phyloP scores from a whole-genome alignment of 2,113 vertebrate genomes.

The Herpetotheres cachinnans region DNA sequence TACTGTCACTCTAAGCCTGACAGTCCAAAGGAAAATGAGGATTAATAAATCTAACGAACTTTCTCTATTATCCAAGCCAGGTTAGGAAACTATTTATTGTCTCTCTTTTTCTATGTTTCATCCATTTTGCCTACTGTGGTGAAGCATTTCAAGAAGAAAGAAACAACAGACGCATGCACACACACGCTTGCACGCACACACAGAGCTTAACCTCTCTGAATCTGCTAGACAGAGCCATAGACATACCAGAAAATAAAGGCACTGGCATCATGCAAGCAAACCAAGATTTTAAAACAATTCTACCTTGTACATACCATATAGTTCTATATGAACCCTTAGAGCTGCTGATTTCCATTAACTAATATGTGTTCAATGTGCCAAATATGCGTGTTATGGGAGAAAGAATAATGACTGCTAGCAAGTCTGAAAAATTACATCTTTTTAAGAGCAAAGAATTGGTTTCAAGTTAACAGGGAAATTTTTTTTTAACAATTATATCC shows the following conservation, averaged over 20 bases:
- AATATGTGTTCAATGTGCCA: background rate
- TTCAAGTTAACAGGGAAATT: background rate
- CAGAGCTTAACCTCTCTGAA: constrained; percentile 26
- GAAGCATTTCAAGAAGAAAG: constrained; percentile 58
- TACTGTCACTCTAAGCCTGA: constrained; percentile 77
- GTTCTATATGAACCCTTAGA: background rate
- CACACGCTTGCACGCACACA: constrained; percentile 35
- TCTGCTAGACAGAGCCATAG: background rate
- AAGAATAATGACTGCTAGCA: background rate
- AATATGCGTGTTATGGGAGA: background rate
- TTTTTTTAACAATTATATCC: background rate
- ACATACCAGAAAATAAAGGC: background rate
- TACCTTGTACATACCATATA: fast-evolving
- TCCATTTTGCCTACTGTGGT: constrained; percentile 56
- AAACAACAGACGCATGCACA: constrained; percentile 24
- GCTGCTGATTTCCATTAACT: background rate
- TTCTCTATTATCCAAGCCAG: constrained; percentile 69
- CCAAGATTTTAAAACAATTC: background rate
- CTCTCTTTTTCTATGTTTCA: constrained; percentile 54
- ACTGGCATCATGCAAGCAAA: background rate
- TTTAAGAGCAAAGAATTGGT: background rate
- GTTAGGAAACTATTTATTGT: constrained; percentile 75
- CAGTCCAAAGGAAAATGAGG: constrained; percentile 73
- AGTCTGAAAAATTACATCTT: background rate
- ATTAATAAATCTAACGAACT: constrained; percentile 73